A percentile compares a stretch with the other conserved stretches of the same genome.
These are phyloP conservation scores for Sarcophaga bullata DNA, from an alignment of 1,140 invertebrate genomes.

Conservation along the genomic window DNA sequence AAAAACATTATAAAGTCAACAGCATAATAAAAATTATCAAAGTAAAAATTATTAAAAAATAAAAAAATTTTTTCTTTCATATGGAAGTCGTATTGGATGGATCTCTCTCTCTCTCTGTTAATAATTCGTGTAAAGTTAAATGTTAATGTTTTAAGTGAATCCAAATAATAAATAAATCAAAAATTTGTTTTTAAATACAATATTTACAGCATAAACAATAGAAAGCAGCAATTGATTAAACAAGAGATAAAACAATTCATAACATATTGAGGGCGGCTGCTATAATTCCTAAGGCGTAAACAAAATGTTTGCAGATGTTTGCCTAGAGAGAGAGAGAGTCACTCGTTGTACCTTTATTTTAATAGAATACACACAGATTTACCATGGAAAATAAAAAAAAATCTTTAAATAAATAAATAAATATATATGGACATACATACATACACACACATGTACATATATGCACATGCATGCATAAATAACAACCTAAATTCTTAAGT, in stretches of 20 bases:
- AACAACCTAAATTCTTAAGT: slow-evolving; percentile 37
- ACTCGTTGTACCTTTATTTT: too few relatives aligned
- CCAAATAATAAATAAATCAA: background rate
- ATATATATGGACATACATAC: too few relatives aligned
- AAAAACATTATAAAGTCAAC: background rate
- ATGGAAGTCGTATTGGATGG: too few relatives aligned
- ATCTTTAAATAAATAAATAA: too few relatives aligned
- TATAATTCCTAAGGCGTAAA: background rate
- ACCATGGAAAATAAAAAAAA: too few relatives aligned
- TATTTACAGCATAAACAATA: background rate
- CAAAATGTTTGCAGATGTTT: slow-evolving; percentile 17
- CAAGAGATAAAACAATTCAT: background rate
- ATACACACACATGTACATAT: too few relatives aligned
- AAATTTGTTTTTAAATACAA: too few relatives aligned
- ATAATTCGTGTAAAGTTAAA: background rate
- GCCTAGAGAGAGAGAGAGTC: too few relatives aligned
- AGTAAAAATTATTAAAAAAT: background rate
- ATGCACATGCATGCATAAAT: background rate
- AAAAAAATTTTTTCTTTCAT: too few relatives aligned
- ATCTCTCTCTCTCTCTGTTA: background rate
- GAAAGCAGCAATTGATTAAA: background rate
- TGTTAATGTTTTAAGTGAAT: background rate
- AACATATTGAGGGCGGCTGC: background rate
- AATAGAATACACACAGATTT: too few relatives aligned
- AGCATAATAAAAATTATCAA: background rate